Conservation (phyloP, 2,888 invertebrate species). For the Saturnia pavonia region DNA sequence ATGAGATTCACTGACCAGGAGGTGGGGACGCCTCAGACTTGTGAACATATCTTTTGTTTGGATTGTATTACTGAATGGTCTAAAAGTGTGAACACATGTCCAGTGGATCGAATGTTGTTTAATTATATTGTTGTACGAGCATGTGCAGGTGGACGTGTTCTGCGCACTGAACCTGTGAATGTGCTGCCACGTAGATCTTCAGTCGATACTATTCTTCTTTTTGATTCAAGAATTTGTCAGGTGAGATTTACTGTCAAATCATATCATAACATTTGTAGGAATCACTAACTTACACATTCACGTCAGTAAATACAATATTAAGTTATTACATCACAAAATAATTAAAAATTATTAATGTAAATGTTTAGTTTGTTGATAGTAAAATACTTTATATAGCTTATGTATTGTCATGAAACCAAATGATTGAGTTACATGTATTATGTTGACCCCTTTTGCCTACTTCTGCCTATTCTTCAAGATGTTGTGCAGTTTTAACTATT, state of each 20-base stretch:
- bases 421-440: not conserved
- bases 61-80: slow-evolving; percentile 97
- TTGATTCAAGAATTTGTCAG: slow-evolving; percentile 90
- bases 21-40: slow-evolving; percentile 92
- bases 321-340: too few relatives aligned
- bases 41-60: slow-evolving; percentile 94
- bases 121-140: slow-evolving; percentile 88
- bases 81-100: slow-evolving; percentile 97
- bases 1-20: slow-evolving; percentile 88
- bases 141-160: slow-evolving; percentile 84
- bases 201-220: slow-evolving; percentile 71
- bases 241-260: slow-evolving; percentile 46
- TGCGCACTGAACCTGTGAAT: slow-evolving; percentile 85
- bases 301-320: too few relatives aligned
- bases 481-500: not conserved
- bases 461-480: not conserved
- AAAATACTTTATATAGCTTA: too few relatives aligned
- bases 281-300: not conserved
- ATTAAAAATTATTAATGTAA: too few relatives aligned
- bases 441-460: not conserved
- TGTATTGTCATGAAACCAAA: too few relatives aligned
- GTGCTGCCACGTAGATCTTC: slow-evolving; percentile 74
- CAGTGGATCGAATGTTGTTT: slow-evolving; percentile 93
- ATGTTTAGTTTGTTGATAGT: too few relatives aligned
- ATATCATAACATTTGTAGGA: not conserved